These are phyloP conservation scores for Gari tellinella DNA, from an alignment of 2,888 invertebrate genomes.

Conservation along the genomic window DNA sequence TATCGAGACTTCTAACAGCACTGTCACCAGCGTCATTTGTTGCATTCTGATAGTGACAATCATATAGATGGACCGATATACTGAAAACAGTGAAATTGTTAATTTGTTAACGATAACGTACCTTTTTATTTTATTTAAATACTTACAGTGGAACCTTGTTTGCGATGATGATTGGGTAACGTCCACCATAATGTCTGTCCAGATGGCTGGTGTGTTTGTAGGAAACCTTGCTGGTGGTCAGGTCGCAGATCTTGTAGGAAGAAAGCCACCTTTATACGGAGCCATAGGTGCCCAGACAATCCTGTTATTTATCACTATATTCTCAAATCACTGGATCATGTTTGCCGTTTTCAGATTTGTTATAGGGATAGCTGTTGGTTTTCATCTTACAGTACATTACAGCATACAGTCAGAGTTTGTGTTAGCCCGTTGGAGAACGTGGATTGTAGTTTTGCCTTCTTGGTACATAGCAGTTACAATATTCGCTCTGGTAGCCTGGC, in stretches of 20 bases:
- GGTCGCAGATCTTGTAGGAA: conserved; percentile 48
- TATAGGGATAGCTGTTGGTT: conserved; percentile 46
- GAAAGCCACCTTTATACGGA: conserved; percentile 46
- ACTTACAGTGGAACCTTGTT: conserved; percentile 49
- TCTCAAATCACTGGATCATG: conserved; percentile 48
- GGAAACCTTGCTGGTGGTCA: conserved; percentile 47
- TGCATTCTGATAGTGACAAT: too few relatives aligned
- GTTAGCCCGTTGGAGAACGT: conserved; percentile 49
- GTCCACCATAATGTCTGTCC: conserved; percentile 38
- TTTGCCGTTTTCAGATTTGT: conserved; percentile 48
- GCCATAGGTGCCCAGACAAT: conserved; percentile 1
- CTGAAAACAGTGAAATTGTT: too few relatives aligned
- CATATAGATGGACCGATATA: too few relatives aligned
- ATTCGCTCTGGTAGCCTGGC: conserved; percentile 50
- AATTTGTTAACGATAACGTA: too few relatives aligned
- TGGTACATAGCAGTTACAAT: conserved; percentile 50
- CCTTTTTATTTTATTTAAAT: too few relatives aligned
- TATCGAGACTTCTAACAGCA: too few relatives aligned
- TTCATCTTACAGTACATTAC: conserved; percentile 27
- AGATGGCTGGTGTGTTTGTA: conserved; percentile 49
- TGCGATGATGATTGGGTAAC: conserved; percentile 46
- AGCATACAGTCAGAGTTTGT: conserved; percentile 55
- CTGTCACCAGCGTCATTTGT: too few relatives aligned
- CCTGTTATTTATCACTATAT: conserved; percentile 22
- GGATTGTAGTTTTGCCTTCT: conserved; percentile 56